Evolutionary conservation across 2,888 invertebrate genomes (phyloP).

Genomic region (Brachylomia viminalis): DNA sequence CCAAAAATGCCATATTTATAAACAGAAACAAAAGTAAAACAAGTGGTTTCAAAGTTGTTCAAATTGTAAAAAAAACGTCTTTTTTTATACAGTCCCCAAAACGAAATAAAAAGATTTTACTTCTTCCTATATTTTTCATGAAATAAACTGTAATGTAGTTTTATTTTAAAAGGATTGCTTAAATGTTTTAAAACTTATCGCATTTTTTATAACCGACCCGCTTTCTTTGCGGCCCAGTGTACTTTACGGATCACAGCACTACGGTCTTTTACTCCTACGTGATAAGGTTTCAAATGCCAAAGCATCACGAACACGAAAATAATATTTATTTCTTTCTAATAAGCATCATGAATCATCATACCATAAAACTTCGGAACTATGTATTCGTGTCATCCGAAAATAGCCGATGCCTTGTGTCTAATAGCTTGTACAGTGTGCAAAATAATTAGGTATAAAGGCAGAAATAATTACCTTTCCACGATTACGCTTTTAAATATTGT

Average conservation of each 20-base stretch:
- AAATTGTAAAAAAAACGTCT: too few species aligned
- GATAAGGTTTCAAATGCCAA: conserved; percentile 13
- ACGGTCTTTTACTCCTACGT: background rate
- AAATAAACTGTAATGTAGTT: too few species aligned
- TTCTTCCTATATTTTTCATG: too few species aligned
- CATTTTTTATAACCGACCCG: too few species aligned
- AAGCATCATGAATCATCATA: conserved; percentile 42
- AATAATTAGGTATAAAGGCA: background rate
- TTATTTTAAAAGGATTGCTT: too few species aligned
- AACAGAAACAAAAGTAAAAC: too few species aligned
- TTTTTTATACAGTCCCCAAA: too few species aligned
- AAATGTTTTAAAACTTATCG: too few species aligned
- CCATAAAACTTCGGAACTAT: conserved; percentile 31
- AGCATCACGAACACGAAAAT: background rate
- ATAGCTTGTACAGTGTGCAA: conserved; percentile 31
- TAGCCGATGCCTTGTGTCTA: conserved; percentile 32
- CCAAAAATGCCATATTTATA: too few species aligned
- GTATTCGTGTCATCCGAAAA: conserved; percentile 43
- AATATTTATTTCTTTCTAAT: conserved; percentile 45
- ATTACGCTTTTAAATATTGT: background rate
- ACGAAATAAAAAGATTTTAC: too few species aligned
- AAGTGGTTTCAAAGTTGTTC: too few species aligned
- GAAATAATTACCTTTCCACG: background rate
- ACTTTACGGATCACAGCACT: background rate
- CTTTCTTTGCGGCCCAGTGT: too few species aligned